Percentiles rank a stretch among this genome's conserved stretches.
Conservation (phyloP, 2,797 vertebrate genomes). For the Semaprochilodus insignis region DNA sequence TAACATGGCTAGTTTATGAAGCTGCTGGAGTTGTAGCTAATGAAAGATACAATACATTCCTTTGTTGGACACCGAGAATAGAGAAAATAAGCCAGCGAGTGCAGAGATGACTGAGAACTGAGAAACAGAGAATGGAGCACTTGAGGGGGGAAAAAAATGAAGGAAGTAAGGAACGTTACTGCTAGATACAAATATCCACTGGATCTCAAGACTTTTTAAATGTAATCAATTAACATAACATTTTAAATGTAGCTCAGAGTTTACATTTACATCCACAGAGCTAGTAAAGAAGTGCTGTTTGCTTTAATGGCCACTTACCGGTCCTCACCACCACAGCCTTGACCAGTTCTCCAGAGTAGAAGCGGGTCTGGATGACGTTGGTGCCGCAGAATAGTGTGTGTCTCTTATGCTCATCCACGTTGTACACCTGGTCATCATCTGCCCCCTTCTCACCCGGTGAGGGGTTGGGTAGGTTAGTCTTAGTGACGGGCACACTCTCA, state of each 20-base stretch:
- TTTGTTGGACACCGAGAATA: background rate
- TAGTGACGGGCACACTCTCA: conserved; percentile 98
- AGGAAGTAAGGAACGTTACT: no score
- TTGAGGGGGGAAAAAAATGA: background rate
- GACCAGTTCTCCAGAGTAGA: conserved; percentile 95
- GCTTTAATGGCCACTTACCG: conserved; percentile 73
- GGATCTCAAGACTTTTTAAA: no score
- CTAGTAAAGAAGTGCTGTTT: background rate
- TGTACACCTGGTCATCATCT: conserved; percentile 79
- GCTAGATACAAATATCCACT: no score
- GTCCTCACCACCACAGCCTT: conserved; percentile 95
- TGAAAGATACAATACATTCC: background rate
- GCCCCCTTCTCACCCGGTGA: conserved; percentile 73
- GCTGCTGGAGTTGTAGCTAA: background rate
- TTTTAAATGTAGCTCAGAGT: background rate
- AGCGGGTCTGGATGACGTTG: conserved; percentile 95
- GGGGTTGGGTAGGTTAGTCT: conserved; percentile 94
- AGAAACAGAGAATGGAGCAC: background rate
- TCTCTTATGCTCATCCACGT: conserved; percentile 88
- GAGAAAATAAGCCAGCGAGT: background rate
- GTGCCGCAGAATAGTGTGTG: conserved; percentile 98
- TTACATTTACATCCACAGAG: background rate
- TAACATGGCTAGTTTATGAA: background rate
- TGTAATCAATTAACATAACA: background rate
- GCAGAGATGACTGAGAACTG: background rate